Conservation (phyloP, 23 tunicate genomes). For the Trididemnum clinides region DNA sequence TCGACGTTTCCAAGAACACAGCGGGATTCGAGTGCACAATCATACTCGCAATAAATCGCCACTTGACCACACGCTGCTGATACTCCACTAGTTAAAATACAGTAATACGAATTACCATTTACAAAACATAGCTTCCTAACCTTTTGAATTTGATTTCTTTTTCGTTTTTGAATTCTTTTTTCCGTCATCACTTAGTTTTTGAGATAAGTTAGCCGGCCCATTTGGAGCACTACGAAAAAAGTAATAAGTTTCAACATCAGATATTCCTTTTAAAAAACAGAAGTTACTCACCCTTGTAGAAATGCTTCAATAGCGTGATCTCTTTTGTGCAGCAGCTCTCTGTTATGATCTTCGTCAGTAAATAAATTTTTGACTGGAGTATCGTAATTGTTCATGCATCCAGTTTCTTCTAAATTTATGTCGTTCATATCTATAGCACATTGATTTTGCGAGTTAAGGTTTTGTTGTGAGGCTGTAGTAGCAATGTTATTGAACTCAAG, state of each 20-base stretch:
- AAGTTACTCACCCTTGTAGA: neutral
- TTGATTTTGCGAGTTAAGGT: neutral
- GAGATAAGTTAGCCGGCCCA: too few species aligned
- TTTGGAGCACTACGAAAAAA: neutral
- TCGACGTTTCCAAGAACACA: too few species aligned
- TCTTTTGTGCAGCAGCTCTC: neutral
- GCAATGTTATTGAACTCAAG: too few species aligned
- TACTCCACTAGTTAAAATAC: neutral
- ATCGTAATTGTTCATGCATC: neutral
- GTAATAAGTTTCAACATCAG: neutral
- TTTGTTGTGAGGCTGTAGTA: too few species aligned
- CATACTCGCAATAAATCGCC: too few species aligned
- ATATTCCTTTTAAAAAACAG: too few species aligned
- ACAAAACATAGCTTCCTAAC: neutral
- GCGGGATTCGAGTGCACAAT: too few species aligned
- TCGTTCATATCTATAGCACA: slow-evolving; percentile 1
- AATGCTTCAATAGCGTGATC: neutral
- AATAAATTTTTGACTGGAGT: neutral
- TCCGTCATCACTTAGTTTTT: neutral
- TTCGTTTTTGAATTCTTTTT: neutral
- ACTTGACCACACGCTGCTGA: too few species aligned
- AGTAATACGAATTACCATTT: neutral
- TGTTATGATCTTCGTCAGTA: neutral
- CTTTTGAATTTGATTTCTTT: slow-evolving; percentile 15
- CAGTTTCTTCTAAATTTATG: neutral